Percentiles rank a stretch among this genome's conserved stretches.
phyloP scores from a whole-genome alignment of 2,888 invertebrate genomes.

The Eupithecia pulchellata region DNA sequence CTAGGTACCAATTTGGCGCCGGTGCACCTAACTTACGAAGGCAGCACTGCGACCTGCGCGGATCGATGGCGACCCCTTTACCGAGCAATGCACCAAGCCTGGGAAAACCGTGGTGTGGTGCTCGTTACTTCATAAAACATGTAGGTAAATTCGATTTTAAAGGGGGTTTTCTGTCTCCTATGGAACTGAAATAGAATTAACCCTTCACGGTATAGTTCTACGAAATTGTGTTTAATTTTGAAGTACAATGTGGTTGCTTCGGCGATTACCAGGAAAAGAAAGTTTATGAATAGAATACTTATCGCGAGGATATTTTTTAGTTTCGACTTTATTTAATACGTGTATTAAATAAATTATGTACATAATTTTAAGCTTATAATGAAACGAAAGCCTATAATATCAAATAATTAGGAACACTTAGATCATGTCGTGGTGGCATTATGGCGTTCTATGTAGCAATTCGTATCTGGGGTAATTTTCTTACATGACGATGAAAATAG shows the following conservation, averaged over 20 bases:
- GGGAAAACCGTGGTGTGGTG: slow-evolving; percentile 63
- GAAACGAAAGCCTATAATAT: background rate
- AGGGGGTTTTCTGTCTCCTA: slow-evolving; percentile 1
- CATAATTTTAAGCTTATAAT: background rate
- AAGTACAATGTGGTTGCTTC: background rate
- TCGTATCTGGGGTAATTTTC: slow-evolving; percentile 28
- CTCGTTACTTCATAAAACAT: slow-evolving; percentile 36
- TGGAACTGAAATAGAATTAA: slow-evolving; percentile 20
- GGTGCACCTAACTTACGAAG: slow-evolving; percentile 62
- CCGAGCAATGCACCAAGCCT: slow-evolving; percentile 80
- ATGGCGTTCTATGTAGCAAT: slow-evolving; percentile 18
- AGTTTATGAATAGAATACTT: background rate
- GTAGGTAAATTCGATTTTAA: slow-evolving; percentile 22
- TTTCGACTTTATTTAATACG: background rate
- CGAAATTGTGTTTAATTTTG: background rate
- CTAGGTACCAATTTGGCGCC: slow-evolving; percentile 64
- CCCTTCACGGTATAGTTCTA: background rate
- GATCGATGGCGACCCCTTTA: slow-evolving; percentile 83
- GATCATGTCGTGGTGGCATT: slow-evolving; percentile 7
- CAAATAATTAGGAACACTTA: background rate
- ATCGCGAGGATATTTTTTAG: background rate
- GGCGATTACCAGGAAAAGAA: background rate
- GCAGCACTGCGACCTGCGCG: slow-evolving; percentile 62
- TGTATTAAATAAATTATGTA: too few species aligned
- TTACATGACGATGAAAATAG: slow-evolving; percentile 31